Evolutionary conservation across 2,888 invertebrate species (phyloP), one percentile per base, ranked within the genome.

Genomic region (Chloroclystis v-ata): DNA sequence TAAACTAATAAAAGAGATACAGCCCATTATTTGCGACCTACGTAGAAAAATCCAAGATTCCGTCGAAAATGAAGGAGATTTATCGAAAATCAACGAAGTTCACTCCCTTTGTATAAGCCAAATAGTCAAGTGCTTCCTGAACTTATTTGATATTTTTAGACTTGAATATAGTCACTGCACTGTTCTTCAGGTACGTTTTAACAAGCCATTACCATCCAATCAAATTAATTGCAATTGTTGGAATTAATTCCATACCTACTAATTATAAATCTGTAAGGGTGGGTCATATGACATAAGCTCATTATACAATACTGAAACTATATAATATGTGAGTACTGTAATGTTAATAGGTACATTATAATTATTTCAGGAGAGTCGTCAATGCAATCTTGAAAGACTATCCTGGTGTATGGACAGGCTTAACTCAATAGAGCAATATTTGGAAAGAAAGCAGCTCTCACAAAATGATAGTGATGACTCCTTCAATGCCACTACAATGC

Each of bases 351-450:
- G 20, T 20, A 20, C 20, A 20, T 20, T 20, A 2, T 20, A 5
- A 20, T 7, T 5, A 5, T 65, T 64, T 29, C 62, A 87, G 87
- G 86, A 87, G 49, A 80, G 75, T 44, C 72, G 86, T 4, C 71
- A 77, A 44, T 85, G 73, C 59, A 70, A 70, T 39, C 44, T 78
- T 37, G 84, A 85, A 49, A 75, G 84, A 52, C 52, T 87, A 33
- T 70, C 74, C 53, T 87, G 85, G 80, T 87, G 87, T 53, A 57
- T 81, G 6, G 70, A 75, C 28, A 76, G 70, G 57, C 65, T 86
- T 9, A 5, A 61, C 5, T 56, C 67, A 20, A 65, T 84, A 37
- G 66, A 78, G 28, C 62, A 67, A 11, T 63, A 69, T 46, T 46
- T 80, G 10, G 65, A 73, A 38, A 61, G 49, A 42, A 41, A 25